Base-by-base conservation (phyloP, 2,113 vertebrate genomes). In the Phodopus roborovskii region DNA sequence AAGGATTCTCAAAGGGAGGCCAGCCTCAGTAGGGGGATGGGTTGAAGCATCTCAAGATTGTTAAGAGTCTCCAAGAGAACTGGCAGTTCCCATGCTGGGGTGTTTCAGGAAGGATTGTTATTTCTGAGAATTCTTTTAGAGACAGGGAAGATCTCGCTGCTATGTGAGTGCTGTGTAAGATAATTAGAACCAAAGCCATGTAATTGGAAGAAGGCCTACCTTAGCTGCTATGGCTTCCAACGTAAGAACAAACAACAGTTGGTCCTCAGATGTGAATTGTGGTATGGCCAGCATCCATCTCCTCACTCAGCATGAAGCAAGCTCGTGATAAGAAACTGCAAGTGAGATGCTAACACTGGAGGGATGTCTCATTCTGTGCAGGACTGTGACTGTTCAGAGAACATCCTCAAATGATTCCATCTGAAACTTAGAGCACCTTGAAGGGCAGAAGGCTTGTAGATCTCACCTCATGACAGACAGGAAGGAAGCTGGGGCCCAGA, bases 161-260 rank as follows among this genome's bases (percentile, higher is more conserved):
- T 95, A 48, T 96, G 94, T 97, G 95, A 95, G 97, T 92, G 93
- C 45, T 73, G 66, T 79, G 68, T 62, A 95, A 91, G 81, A 93
- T 93, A 97, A 97, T 97, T 95, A 97, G 86, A 96, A 87, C 30
- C 73, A 12, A 92, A 97, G 33, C 62, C 83, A 42, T 71, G 36
- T 89, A 88, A 93, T 95, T 97, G 96, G 94, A 97, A 95, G 86
- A 74, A 13, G 22, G 94, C 94, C 96, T 83, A 87, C 93, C 96
- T 96, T 97, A 89, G 86, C 91, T 82, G 86, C 62, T 78, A 12
- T 15, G 85, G 33, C 56, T 89, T 89, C 77, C 78, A 56, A 82
- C 48, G 12, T 30, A 96, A 96, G 95, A 97, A 96, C 74, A 97
- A 97, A 97, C 93, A 97, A 91, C 95, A 97, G 95, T 96, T 97